Percentiles rank a stretch among this genome's conserved stretches.
Evolutionary conservation across 1,140 invertebrate genomes (phyloP).

Genomic region (Teleogryllus occipitalis): DNA sequence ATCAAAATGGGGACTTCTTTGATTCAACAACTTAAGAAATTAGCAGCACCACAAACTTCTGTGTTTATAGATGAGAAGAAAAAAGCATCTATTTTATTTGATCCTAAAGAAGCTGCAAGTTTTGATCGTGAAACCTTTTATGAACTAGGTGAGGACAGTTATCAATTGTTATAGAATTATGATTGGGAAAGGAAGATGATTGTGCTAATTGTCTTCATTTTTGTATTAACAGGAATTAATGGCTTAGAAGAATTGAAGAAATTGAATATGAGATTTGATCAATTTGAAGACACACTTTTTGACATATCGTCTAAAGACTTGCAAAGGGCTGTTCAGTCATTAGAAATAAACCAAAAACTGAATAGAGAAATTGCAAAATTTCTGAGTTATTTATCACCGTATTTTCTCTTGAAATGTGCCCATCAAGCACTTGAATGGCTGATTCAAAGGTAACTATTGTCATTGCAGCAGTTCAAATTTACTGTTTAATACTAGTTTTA

Average conservation of each 20-base stretch:
- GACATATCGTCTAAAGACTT: constrained; percentile 59
- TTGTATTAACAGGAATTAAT: constrained; percentile 41
- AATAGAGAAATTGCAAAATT: constrained; percentile 72
- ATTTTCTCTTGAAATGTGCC: constrained; percentile 71
- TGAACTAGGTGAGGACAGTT: constrained; percentile 58
- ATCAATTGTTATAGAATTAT: neutral
- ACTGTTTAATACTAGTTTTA: neutral
- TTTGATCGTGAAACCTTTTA: constrained; percentile 75
- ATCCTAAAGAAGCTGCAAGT: constrained; percentile 77
- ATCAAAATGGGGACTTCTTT: constrained; percentile 54
- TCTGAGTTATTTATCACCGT: constrained; percentile 72
- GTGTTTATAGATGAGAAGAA: constrained; percentile 55
- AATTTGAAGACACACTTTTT: constrained; percentile 71
- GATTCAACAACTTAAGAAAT: constrained; percentile 69
- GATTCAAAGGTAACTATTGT: constrained; percentile 48
- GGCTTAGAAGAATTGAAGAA: constrained; percentile 73
- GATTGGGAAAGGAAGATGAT: neutral
- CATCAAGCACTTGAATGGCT: constrained; percentile 92
- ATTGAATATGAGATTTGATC: constrained; percentile 58
- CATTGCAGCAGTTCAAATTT: neutral
- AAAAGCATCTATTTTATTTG: constrained; percentile 76
- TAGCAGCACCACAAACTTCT: constrained; percentile 70
- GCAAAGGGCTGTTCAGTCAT: constrained; percentile 68
- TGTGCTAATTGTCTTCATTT: neutral
- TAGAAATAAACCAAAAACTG: constrained; percentile 66